Conservation (phyloP, 2,888 invertebrate genomes). For the Ornithoptera alexandrae region DNA sequence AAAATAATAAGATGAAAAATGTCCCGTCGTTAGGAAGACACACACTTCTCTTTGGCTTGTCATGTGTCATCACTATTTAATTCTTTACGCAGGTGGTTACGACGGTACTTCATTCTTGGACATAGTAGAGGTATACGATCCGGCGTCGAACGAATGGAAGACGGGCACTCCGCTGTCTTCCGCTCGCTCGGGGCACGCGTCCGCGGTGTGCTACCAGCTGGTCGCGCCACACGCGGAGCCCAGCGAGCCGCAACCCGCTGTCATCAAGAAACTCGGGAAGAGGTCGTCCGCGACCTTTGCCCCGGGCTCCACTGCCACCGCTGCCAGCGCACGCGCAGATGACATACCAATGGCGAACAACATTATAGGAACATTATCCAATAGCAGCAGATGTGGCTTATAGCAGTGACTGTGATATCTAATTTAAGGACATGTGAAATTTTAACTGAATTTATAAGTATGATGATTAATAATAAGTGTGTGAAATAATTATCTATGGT, state of each 20-base stretch:
- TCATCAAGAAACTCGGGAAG: slow-evolving; percentile 45
- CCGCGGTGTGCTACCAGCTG: slow-evolving; percentile 91
- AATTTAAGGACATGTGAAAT: slow-evolving; percentile 28
- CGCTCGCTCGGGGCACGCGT: slow-evolving; percentile 94
- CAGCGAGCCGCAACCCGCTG: slow-evolving; percentile 41
- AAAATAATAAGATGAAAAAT: too few relatives aligned
- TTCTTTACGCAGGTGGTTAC: slow-evolving; percentile 85
- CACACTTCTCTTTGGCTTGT: too few relatives aligned
- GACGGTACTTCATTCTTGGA: slow-evolving; percentile 91
- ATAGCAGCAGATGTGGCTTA: slow-evolving; percentile 38
- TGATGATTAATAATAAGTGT: too few relatives aligned
- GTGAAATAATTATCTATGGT: not conserved
- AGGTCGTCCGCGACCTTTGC: slow-evolving; percentile 35
- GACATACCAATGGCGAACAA: slow-evolving; percentile 64
- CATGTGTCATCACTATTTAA: not conserved
- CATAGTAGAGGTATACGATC: slow-evolving; percentile 94
- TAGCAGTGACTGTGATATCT: slow-evolving; percentile 11
- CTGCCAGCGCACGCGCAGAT: slow-evolving; percentile 30
- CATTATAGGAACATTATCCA: slow-evolving; percentile 65
- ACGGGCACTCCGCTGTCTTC: slow-evolving; percentile 88
- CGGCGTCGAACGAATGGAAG: slow-evolving; percentile 86
- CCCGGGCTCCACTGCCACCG: slow-evolving; percentile 27
- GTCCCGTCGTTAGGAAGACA: too few relatives aligned
- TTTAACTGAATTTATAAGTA: slow-evolving; percentile 7
- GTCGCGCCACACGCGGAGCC: slow-evolving; percentile 69